A percentile compares a stretch with the other conserved stretches of the same genome.
Conservation (phyloP, 2,888 invertebrate genomes). For the Ophion obscuratus region DNA sequence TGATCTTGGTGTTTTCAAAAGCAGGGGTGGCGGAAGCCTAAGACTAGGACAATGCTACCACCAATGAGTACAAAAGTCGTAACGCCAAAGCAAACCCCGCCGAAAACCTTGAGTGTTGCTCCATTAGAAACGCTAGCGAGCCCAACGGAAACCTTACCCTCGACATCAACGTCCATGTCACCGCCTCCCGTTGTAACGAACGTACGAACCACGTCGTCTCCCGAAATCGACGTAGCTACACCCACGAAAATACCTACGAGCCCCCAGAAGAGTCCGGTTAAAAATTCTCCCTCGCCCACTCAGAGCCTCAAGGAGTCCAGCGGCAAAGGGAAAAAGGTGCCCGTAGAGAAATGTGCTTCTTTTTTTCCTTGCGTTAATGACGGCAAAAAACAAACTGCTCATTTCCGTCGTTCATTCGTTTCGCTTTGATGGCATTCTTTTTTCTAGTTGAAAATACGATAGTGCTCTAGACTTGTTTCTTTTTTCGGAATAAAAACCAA, state of each 20-base stretch:
- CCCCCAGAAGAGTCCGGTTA: constrained; percentile 82
- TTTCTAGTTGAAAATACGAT: constrained; percentile 11
- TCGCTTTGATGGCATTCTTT: constrained; percentile 33
- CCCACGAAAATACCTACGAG: constrained; percentile 80
- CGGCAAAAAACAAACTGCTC: not conserved
- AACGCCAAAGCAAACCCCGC: constrained; percentile 86
- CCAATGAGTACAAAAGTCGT: constrained; percentile 85
- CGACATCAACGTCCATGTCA: constrained; percentile 78
- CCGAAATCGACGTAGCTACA: constrained; percentile 79
- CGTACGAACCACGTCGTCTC: constrained; percentile 79
- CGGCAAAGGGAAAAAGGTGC: constrained; percentile 84
- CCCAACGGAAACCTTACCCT: constrained; percentile 80
- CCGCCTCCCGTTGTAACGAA: constrained; percentile 78
- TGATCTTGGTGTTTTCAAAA: constrained; percentile 68
- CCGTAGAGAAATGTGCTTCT: constrained; percentile 69
- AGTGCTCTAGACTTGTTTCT: not conserved
- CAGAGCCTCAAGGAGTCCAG: constrained; percentile 83
- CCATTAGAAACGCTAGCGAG: constrained; percentile 80
- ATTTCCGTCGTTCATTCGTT: constrained; percentile 27
- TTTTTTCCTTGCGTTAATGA: constrained; percentile 34
- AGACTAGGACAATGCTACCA: constrained; percentile 91
- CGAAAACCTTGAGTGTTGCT: constrained; percentile 81
- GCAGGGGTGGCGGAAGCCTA: constrained; percentile 92
- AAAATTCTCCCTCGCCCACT: constrained; percentile 83
- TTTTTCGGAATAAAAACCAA: not conserved